Evolutionary conservation across 2,888 invertebrate species (phyloP), one percentile per base, ranked within the genome.

Genomic region (Agrochola macilenta): DNA sequence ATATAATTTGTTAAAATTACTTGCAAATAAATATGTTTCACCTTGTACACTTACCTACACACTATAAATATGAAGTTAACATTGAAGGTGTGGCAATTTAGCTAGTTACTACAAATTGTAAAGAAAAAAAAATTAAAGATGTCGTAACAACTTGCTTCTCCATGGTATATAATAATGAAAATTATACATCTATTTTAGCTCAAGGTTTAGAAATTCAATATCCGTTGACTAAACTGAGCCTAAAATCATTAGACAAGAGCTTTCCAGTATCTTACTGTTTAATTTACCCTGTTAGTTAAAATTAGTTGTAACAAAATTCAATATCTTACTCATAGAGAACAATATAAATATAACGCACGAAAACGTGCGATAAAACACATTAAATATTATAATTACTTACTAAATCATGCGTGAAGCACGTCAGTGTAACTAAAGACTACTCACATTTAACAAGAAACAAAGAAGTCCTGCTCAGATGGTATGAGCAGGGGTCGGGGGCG

Each of bases 241-340:
- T 81, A 81, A 90, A 89, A 89, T 90, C 85, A 80, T 81, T 87
- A 83, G 81, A 86, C 88, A 89, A 88, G 89, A 90, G 88, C 89
- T 90, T 90, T 90, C 86, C 85, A 89, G 90, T 91, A 86, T 88
- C 90, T 91, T 91, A 89, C 85, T 78, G 84, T 86, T 86, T 76
- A 88, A 91, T 93, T 95, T 96, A 96, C 96, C 96, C 96, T 96
- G 96, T 96, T 92, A 94, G 94, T 94, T 93, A 93, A 93, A 94
- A 93, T 92, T 93, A 91, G 91, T 92, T 84, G 86, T 93, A 90
- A 90, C 91, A 87, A 74, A 89, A 90, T 91, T 89, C 92, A 90
- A 92, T 93, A 93, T 92, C 92, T 93, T 93, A 94, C 90, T 89
- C 90, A 93, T 91, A 93, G 93, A 92, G 91, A 94, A 93, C 90